Conservation (phyloP, 2,888 invertebrate species). For the Caenorhabditis drosophilae region DNA sequence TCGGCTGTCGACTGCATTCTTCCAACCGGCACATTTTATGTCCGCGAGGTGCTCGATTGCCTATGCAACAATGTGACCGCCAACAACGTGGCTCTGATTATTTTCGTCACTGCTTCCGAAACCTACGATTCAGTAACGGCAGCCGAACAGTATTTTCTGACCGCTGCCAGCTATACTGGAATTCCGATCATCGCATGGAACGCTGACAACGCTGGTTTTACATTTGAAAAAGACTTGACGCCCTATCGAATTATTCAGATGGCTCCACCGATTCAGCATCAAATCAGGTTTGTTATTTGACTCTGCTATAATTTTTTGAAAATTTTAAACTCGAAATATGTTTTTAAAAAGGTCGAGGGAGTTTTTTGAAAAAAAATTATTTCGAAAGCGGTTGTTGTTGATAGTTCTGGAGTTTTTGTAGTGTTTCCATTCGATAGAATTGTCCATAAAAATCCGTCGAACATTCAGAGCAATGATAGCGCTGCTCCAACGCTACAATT, state of each 20-base stretch:
- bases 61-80: constrained; percentile 60
- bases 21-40: constrained; percentile 62
- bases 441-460: no score
- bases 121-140: constrained; percentile 60
- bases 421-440: no score
- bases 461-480: constrained; percentile 80
- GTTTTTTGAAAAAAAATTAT: no score
- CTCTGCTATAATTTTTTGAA: not conserved
- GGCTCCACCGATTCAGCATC: constrained; percentile 94
- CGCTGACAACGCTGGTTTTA: constrained; percentile 87
- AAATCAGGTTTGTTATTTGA: constrained; percentile 79
- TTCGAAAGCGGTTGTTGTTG: no score
- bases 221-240: constrained; percentile 58
- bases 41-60: constrained; percentile 61
- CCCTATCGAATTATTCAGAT: constrained; percentile 77
- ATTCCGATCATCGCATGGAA: constrained; percentile 97
- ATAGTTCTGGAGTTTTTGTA: no score
- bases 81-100: constrained; percentile 55
- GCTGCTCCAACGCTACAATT: constrained; percentile 84
- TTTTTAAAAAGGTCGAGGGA: no score
- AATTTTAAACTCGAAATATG: constrained; percentile 2
- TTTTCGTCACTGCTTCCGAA: constrained; percentile 63
- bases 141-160: constrained; percentile 62
- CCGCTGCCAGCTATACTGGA: constrained; percentile 72
- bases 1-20: constrained; percentile 60